These are phyloP conservation scores for Ailurus styani DNA, from an alignment of 2,113 vertebrate species.

Conservation along the genomic window DNA sequence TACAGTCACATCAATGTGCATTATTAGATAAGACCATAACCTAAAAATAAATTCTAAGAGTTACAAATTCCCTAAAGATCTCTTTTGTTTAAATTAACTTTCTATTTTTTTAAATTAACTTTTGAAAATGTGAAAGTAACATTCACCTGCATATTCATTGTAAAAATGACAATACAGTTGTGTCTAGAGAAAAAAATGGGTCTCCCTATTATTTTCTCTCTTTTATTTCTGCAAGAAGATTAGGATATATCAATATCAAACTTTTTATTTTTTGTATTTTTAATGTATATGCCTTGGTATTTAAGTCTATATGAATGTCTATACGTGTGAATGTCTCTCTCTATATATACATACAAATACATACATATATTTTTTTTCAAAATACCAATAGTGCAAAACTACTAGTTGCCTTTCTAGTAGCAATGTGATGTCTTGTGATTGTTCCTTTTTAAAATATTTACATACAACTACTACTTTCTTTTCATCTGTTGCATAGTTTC, in stretches of 20 bases:
- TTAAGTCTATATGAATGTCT: neutral
- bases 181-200: neutral
- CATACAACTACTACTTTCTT: neutral
- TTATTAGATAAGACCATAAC: neutral
- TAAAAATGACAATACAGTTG: neutral
- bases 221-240: neutral
- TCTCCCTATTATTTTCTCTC: accelerated
- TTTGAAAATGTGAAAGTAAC: neutral
- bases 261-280: neutral
- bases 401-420: neutral
- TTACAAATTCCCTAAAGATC: neutral
- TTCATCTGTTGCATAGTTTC: neutral
- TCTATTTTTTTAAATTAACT: neutral
- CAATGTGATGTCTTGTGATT: neutral
- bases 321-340: neutral
- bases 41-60: neutral
- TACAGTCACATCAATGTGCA: neutral
- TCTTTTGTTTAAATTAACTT: neutral
- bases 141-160: accelerated
- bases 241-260: neutral
- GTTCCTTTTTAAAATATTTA: neutral
- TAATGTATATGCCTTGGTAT: neutral
- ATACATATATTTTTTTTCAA: neutral
- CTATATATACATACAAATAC: no score
- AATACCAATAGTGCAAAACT: neutral